Percentiles rank a stretch among this genome's conserved stretches.
Evolutionary conservation across 2,888 invertebrate species (phyloP).

Genomic region (Xanthorhoe spadicearia): DNA sequence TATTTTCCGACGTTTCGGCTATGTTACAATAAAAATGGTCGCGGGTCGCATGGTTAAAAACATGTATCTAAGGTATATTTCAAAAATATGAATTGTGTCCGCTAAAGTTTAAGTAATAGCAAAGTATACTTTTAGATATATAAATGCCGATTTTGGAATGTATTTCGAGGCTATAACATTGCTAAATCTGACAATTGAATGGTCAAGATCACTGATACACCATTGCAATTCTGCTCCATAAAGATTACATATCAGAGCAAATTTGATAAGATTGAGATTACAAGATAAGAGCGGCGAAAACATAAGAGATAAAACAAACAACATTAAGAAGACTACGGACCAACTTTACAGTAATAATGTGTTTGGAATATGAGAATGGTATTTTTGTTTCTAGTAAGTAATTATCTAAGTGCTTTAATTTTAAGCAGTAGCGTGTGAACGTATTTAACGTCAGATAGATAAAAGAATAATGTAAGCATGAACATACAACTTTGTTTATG

Average conservation of each 20-base stretch:
- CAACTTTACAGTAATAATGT: neutral
- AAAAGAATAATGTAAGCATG: too few relatives aligned
- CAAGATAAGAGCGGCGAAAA: neutral
- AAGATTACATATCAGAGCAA: constrained; percentile 28
- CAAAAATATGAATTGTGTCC: too few relatives aligned
- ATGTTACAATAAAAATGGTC: too few relatives aligned
- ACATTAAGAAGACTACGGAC: neutral
- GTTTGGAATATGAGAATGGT: neutral
- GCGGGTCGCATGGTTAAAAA: too few relatives aligned
- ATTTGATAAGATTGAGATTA: constrained; percentile 1
- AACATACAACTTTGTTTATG: neutral
- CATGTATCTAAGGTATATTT: too few relatives aligned
- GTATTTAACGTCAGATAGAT: neutral
- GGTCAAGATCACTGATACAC: constrained; percentile 32
- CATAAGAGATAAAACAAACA: neutral
- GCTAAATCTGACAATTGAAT: constrained; percentile 18
- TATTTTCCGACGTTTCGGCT: too few relatives aligned
- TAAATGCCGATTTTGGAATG: too few relatives aligned
- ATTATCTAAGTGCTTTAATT: neutral
- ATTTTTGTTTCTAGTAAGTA: neutral
- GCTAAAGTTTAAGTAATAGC: too few relatives aligned
- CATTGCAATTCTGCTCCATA: constrained; percentile 32
- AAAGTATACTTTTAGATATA: too few relatives aligned
- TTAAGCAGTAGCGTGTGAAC: neutral
- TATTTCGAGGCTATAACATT: neutral